These are phyloP conservation scores for Atherix ibis DNA, from an alignment of 2,888 invertebrate species.

Conservation along the genomic window DNA sequence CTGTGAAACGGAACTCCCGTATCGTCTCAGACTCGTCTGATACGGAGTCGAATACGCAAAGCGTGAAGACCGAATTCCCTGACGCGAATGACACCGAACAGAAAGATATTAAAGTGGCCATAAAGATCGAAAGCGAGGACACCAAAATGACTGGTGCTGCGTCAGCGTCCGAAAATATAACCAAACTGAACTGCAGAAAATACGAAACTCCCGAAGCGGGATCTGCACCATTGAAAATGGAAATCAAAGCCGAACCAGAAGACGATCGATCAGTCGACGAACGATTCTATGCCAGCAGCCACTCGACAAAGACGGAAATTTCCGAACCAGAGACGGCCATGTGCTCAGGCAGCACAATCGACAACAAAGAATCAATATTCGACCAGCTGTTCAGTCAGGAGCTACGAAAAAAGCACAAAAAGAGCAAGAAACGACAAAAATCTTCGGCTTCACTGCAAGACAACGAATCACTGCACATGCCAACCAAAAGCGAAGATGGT, in stretches of 20 bases:
- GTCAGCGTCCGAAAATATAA: conserved; percentile 16
- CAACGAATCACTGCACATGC: conserved; percentile 15
- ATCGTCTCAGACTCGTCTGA: conserved; percentile 69
- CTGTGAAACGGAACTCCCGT: conserved; percentile 49
- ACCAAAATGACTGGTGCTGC: conserved; percentile 8
- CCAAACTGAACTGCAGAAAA: no score
- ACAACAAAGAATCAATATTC: conserved; percentile 33
- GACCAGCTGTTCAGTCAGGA: conserved; percentile 35
- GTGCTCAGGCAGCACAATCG: conserved; percentile 18
- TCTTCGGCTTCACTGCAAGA: conserved; percentile 18
- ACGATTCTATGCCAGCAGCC: conserved; percentile 27
- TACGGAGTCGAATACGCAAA: conserved; percentile 18
- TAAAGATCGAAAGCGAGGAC: conserved; percentile 43
- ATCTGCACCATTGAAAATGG: conserved; percentile 7
- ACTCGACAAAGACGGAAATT: conserved; percentile 31
- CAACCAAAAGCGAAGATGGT: conserved; percentile 7
- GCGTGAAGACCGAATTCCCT: not conserved
- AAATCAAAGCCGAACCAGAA: conserved; percentile 14
- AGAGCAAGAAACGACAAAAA: conserved; percentile 68
- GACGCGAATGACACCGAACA: not conserved
- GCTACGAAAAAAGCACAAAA: conserved; percentile 62
- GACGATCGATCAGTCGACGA: conserved; percentile 7
- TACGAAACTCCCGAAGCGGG: conserved; percentile 12
- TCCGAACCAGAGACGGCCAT: conserved; percentile 15
- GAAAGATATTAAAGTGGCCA: conserved; percentile 38